Evolutionary conservation across 2,888 invertebrate species (phyloP).

Genomic region (Brachynemurus nebulosus): DNA sequence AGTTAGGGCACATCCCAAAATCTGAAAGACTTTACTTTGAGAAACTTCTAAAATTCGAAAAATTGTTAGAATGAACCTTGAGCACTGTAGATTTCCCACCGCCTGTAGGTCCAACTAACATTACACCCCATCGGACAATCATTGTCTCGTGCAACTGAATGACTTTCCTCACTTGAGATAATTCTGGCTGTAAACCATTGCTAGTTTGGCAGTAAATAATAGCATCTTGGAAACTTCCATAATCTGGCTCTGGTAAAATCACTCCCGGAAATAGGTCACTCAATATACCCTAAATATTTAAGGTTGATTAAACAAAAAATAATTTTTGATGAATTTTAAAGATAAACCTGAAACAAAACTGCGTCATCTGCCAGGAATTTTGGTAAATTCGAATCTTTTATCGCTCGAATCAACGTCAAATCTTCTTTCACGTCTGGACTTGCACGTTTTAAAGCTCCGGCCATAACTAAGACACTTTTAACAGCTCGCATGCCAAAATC

Average conservation of each 20-base stretch:
- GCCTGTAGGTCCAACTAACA: slow-evolving; percentile 83
- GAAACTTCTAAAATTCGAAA: not conserved
- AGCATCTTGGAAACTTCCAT: slow-evolving; percentile 57
- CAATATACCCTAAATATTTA: slow-evolving; percentile 63
- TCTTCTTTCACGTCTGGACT: slow-evolving; percentile 76
- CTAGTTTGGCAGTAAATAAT: slow-evolving; percentile 39
- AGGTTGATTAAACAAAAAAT: slow-evolving; percentile 5
- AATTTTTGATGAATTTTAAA: not conserved
- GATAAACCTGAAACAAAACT: slow-evolving; percentile 52
- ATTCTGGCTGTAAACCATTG: slow-evolving; percentile 50
- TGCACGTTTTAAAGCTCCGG: slow-evolving; percentile 73
- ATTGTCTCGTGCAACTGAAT: slow-evolving; percentile 84
- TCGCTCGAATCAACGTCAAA: slow-evolving; percentile 67
- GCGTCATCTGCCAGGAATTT: slow-evolving; percentile 82
- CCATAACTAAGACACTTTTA: slow-evolving; percentile 87
- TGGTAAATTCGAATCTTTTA: slow-evolving; percentile 80
- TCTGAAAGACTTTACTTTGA: slow-evolving; percentile 31
- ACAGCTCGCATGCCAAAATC: slow-evolving; percentile 92
- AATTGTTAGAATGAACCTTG: too few species aligned
- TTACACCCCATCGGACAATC: slow-evolving; percentile 84
- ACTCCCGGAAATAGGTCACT: slow-evolving; percentile 84
- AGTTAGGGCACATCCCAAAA: slow-evolving; percentile 53
- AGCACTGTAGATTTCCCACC: slow-evolving; percentile 72
- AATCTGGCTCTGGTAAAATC: slow-evolving; percentile 62
- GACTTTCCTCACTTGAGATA: slow-evolving; percentile 53